A percentile compares a stretch with the other conserved stretches of the same genome.
These are phyloP conservation scores for Bibio marci DNA, from an alignment of 2,888 invertebrate genomes.

Conservation along the genomic window DNA sequence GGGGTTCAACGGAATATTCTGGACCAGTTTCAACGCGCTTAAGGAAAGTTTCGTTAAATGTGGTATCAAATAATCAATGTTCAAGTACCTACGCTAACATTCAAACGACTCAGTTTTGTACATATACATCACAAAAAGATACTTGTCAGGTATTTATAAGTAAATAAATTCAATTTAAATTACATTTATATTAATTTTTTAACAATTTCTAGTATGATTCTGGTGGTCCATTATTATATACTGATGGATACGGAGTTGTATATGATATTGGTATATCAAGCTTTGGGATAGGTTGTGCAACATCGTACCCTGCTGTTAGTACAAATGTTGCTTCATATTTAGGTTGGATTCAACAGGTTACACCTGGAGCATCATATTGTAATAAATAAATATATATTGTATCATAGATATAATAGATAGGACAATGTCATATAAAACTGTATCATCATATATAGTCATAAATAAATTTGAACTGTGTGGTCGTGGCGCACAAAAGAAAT, in stretches of 20 bases:
- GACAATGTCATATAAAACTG: too few species aligned
- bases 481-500: too few species aligned
- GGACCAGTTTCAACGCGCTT: constrained; percentile 32
- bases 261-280: constrained; percentile 34
- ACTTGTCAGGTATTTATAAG: constrained; percentile 24
- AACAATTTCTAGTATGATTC: constrained; percentile 18
- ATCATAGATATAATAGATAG: too few species aligned
- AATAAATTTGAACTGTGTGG: too few species aligned
- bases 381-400: too few species aligned
- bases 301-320: constrained; percentile 33
- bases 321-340: constrained; percentile 37
- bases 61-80: constrained; percentile 31
- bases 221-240: constrained; percentile 36
- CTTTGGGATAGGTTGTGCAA: constrained; percentile 36
- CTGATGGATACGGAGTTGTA: not conserved
- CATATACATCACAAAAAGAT: constrained; percentile 30
- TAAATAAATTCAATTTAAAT: constrained; percentile 13
- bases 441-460: too few species aligned
- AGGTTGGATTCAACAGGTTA: constrained; percentile 34
- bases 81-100: constrained; percentile 14
- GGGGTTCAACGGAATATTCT: constrained; percentile 37
- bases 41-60: constrained; percentile 32
- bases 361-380: constrained; percentile 17
- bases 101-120: constrained; percentile 28
- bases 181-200: too few species aligned